Percentiles rank a stretch among this genome's conserved stretches.
Evolutionary conservation across 2,113 vertebrate species (phyloP).

Genomic region (Uria aalge): DNA sequence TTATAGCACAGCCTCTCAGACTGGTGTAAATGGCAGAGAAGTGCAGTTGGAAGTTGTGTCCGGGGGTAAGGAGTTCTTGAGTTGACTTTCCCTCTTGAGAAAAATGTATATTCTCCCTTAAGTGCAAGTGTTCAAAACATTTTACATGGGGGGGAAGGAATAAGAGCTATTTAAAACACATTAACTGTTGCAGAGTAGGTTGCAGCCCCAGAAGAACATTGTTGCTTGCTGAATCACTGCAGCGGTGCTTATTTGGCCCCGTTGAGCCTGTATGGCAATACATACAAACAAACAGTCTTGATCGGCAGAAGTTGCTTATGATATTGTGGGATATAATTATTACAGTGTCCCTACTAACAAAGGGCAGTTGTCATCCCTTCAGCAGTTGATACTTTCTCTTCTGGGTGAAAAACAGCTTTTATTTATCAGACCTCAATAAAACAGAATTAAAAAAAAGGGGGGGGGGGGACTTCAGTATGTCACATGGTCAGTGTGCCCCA

Average conservation of each 20-base stretch:
- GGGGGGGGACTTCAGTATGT: background rate
- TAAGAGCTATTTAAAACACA: background rate
- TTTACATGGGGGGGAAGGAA: background rate
- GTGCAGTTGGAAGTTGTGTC: background rate
- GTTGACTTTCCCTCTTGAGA: background rate
- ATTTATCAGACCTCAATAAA: background rate
- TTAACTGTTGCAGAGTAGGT: background rate
- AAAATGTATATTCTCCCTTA: background rate
- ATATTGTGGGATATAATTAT: background rate
- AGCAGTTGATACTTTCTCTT: slow-evolving; percentile 3
- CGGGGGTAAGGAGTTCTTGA: background rate
- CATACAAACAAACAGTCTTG: background rate
- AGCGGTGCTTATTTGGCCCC: background rate
- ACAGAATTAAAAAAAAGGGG: background rate
- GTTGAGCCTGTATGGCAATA: background rate
- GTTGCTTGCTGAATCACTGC: background rate
- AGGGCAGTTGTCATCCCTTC: background rate
- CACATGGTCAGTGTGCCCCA: background rate
- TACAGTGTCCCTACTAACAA: background rate
- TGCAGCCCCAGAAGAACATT: background rate
- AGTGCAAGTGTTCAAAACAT: background rate
- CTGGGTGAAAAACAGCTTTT: background rate
- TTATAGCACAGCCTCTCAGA: background rate
- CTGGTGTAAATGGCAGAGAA: background rate
- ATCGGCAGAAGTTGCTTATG: background rate